Percentiles rank a stretch among this genome's conserved stretches.
These are phyloP conservation scores for Schizopygopsis malacanthus DNA, from an alignment of 2,797 vertebrate genomes.

Conservation along the genomic window DNA sequence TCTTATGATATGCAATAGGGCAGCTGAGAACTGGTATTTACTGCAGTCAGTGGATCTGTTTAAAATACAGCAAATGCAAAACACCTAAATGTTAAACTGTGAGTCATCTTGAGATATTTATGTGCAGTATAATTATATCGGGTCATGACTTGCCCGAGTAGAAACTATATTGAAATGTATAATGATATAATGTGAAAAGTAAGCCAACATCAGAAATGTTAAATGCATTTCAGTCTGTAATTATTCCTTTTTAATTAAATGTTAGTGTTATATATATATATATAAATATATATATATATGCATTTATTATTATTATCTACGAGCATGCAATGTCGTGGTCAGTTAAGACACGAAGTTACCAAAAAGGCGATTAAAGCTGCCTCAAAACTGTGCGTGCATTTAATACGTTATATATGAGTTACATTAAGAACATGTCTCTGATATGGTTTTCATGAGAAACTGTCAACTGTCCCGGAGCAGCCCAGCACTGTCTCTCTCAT, in stretches of 20 bases:
- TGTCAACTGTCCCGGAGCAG: too few relatives aligned
- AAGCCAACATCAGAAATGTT: neutral
- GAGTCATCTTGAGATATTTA: neutral
- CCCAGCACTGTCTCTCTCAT: too few relatives aligned
- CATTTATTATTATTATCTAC: too few relatives aligned
- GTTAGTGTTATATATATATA: too few relatives aligned
- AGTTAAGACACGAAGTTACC: too few relatives aligned
- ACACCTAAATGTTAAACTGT: neutral
- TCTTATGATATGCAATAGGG: neutral
- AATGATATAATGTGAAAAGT: neutral
- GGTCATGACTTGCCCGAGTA: neutral
- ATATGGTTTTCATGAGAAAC: too few relatives aligned
- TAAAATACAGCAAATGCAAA: neutral
- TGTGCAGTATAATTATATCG: neutral
- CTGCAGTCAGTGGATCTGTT: neutral
- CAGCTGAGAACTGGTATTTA: neutral
- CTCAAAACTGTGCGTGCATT: too few relatives aligned
- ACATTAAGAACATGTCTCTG: too few relatives aligned
- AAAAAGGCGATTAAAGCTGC: too few relatives aligned
- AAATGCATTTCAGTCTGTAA: neutral
- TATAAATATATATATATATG: too few relatives aligned
- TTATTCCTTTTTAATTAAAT: neutral
- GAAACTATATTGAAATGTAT: neutral
- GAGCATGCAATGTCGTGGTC: too few relatives aligned
- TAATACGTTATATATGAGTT: too few relatives aligned